Evolutionary conservation across 2,888 invertebrate species (phyloP).

Genomic region (Lasius fuliginosus): DNA sequence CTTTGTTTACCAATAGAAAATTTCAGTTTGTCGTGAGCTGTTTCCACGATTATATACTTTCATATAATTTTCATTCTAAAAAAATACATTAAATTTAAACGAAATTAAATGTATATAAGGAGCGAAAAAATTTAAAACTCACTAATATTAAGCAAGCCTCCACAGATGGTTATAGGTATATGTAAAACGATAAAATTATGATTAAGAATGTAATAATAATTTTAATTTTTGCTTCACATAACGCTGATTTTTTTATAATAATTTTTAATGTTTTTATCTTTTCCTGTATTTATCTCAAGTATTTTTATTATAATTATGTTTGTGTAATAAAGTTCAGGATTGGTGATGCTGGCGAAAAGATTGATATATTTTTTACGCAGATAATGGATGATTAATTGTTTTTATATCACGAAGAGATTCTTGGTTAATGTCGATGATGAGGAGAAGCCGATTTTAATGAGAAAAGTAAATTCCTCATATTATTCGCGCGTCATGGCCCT

Average conservation of each 20-base stretch:
- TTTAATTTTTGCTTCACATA: background rate
- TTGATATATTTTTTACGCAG: conserved; percentile 31
- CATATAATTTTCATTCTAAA: background rate
- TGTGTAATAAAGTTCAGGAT: background rate
- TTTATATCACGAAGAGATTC: conserved; percentile 31
- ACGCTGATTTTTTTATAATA: background rate
- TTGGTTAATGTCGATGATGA: conserved; percentile 33
- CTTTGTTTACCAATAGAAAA: conserved; percentile 1
- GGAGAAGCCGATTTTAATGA: conserved; percentile 42
- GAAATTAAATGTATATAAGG: no score
- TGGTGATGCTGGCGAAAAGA: background rate
- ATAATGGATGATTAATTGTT: conserved; percentile 41
- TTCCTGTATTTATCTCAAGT: no score
- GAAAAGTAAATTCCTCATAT: conserved; percentile 51
- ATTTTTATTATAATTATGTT: background rate
- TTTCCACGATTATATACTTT: background rate
- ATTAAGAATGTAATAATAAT: background rate
- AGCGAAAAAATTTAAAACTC: background rate
- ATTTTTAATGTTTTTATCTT: background rate
- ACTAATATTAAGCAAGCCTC: background rate
- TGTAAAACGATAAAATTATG: background rate
- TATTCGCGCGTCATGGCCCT: conserved; percentile 49
- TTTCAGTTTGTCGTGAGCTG: background rate
- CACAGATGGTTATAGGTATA: background rate
- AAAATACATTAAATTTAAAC: background rate